phyloP scores from a whole-genome alignment of 2,888 invertebrate genomes.

The Cheilosia vernalis region DNA sequence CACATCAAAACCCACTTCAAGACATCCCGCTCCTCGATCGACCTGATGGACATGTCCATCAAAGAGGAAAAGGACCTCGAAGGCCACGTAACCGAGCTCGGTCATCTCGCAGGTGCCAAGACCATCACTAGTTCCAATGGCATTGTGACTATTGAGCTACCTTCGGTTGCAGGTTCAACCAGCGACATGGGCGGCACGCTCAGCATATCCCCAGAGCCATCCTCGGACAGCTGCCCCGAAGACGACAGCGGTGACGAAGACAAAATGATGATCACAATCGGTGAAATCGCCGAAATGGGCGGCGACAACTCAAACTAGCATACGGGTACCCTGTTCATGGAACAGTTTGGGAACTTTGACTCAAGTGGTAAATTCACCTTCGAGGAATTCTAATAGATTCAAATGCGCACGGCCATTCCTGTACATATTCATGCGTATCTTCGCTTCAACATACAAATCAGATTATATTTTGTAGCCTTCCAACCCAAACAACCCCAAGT shows the following conservation, averaged over 20 bases:
- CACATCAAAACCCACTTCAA: slow-evolving; percentile 95
- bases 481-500: not conserved
- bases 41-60: slow-evolving; percentile 80
- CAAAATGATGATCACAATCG: slow-evolving; percentile 82
- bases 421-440: slow-evolving; percentile 62
- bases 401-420: slow-evolving; percentile 50
- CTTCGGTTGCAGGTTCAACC: slow-evolving; percentile 81
- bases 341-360: slow-evolving; percentile 78
- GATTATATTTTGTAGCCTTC: slow-evolving; percentile 41
- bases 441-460: slow-evolving; percentile 51
- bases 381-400: slow-evolving; percentile 80
- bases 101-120: slow-evolving; percentile 75
- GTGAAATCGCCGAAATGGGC: slow-evolving; percentile 76
- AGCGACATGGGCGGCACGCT: slow-evolving; percentile 68
- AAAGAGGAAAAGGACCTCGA: slow-evolving; percentile 78
- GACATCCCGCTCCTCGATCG: slow-evolving; percentile 82
- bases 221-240: slow-evolving; percentile 76
- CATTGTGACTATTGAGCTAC: slow-evolving; percentile 81
- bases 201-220: slow-evolving; percentile 75
- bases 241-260: slow-evolving; percentile 81
- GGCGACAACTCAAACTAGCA: slow-evolving; percentile 82
- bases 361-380: slow-evolving; percentile 78
- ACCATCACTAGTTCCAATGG: slow-evolving; percentile 79
- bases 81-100: slow-evolving; percentile 36
- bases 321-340: slow-evolving; percentile 83